Evolutionary conservation across 2,113 vertebrate genomes (phyloP).

Genomic region (Poecilia latipinna): DNA sequence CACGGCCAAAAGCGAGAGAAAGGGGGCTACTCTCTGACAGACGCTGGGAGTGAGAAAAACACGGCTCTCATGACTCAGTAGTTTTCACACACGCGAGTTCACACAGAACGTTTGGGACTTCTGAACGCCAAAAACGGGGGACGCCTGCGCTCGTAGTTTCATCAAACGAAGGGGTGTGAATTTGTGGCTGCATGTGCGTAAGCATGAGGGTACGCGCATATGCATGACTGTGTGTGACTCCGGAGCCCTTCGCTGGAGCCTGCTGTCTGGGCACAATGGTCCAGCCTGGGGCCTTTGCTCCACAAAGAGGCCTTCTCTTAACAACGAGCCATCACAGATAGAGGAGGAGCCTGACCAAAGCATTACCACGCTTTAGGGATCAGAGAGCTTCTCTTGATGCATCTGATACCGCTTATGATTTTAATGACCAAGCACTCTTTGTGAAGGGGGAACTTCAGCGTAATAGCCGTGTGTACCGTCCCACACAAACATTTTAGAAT

Average conservation of each 20-base stretch:
- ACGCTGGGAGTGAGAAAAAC: constrained; percentile 30
- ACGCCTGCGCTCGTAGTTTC: constrained; percentile 15
- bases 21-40: constrained; percentile 35
- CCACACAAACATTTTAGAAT: neutral
- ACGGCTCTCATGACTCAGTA: constrained; percentile 56
- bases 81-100: constrained; percentile 22
- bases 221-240: constrained; percentile 71
- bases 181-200: constrained; percentile 40
- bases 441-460: constrained; percentile 26
- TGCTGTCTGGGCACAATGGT: constrained; percentile 73
- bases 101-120: constrained; percentile 7
- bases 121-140: neutral
- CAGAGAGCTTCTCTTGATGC: constrained; percentile 69
- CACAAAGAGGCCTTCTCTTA: constrained; percentile 79
- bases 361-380: constrained; percentile 71
- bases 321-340: constrained; percentile 65
- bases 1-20: constrained; percentile 51
- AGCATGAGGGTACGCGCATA: constrained; percentile 54
- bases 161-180: constrained; percentile 32
- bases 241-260: constrained; percentile 61
- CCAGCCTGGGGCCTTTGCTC: constrained; percentile 69
- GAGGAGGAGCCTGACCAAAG: constrained; percentile 75
- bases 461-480: neutral
- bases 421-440: constrained; percentile 64
- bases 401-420: constrained; percentile 74